These are phyloP conservation scores for Ornithoptera priamus DNA, from an alignment of 2,888 invertebrate genomes.

Conservation along the genomic window DNA sequence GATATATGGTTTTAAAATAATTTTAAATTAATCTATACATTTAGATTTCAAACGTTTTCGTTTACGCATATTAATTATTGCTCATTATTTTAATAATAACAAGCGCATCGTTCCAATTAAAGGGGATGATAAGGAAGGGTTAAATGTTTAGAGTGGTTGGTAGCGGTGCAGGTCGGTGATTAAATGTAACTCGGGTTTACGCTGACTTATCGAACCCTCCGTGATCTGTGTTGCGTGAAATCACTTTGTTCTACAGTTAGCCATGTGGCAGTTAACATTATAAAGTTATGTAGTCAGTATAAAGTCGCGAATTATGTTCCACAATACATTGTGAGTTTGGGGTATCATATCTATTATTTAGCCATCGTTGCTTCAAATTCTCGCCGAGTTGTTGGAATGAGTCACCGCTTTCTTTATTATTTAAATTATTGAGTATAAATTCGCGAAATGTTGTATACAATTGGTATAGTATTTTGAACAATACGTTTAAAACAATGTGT, in stretches of 20 bases:
- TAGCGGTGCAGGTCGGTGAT: conserved; percentile 55
- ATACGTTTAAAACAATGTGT: no score
- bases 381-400: no score
- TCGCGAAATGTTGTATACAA: no score
- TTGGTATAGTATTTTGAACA: no score
- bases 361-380: no score
- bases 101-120: conserved; percentile 64
- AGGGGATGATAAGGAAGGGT: conserved; percentile 65
- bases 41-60: background rate
- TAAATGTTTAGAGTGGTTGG: conserved; percentile 56
- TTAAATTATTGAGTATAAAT: no score
- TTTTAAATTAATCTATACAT: background rate
- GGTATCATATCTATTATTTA: background rate
- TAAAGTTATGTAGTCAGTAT: no score
- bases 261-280: conserved; percentile 52
- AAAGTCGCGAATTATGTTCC: conserved; percentile 1
- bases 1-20: background rate
- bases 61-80: conserved; percentile 39
- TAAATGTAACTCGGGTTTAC: conserved; percentile 67
- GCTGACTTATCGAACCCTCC: conserved; percentile 64
- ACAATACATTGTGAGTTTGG: background rate
- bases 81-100: conserved; percentile 51
- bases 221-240: conserved; percentile 71
- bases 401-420: no score
- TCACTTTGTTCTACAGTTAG: conserved; percentile 74